These are phyloP conservation scores for Microtus pennsylvanicus DNA, from an alignment of 2,113 vertebrate species.

Conservation along the genomic window DNA sequence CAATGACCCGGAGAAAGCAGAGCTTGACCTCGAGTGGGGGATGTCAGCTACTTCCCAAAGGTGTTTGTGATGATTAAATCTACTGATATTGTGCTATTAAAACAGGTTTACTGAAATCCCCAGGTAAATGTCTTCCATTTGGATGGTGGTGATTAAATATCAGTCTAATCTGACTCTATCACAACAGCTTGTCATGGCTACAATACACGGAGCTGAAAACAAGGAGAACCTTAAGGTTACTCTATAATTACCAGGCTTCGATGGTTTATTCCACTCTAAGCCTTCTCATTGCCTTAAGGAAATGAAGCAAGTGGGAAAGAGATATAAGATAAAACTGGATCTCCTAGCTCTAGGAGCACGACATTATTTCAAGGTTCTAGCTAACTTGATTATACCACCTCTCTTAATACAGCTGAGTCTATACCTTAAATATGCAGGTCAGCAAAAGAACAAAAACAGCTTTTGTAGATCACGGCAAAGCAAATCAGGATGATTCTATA, in stretches of 20 bases:
- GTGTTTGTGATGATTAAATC: not conserved
- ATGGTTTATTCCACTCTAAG: not conserved
- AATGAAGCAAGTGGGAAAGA: not conserved
- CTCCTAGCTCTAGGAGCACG: not conserved
- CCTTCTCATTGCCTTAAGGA: not conserved
- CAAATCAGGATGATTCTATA: not conserved
- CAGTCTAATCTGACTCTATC: conserved; percentile 12
- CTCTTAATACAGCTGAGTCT: not conserved
- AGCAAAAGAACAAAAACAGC: not conserved
- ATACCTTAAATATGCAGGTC: not conserved
- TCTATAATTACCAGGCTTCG: not conserved
- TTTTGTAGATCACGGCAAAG: not conserved
- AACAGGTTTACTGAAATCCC: conserved; percentile 23
- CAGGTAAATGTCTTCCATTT: not conserved
- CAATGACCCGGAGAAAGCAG: not conserved
- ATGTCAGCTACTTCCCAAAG: not conserved
- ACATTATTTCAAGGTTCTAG: not conserved
- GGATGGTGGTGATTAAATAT: not conserved
- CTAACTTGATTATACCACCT: not conserved
- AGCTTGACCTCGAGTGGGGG: not conserved
- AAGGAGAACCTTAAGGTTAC: not conserved
- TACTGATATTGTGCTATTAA: not conserved
- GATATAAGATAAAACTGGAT: not conserved
- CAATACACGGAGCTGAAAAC: not conserved
- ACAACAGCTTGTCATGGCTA: not conserved